Base-by-base conservation (phyloP, 1,140 invertebrate genomes). In the Armadillidium nasatum region DNA sequence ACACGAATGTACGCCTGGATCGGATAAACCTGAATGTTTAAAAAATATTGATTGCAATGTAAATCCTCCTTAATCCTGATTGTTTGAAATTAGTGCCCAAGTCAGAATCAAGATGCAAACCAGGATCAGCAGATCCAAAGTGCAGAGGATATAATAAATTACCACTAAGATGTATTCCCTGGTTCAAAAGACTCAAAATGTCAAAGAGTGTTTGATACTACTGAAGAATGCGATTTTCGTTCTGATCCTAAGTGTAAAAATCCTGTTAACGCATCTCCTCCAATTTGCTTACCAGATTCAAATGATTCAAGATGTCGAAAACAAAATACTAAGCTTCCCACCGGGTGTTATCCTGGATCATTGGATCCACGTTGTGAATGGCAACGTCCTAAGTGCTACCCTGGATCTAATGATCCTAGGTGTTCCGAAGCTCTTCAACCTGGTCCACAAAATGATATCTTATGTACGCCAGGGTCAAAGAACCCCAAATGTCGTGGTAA, bases 291-390 rank as follows among this genome's bases (percentile, higher is more conserved):
- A 11, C 68, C 67, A 22, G 75, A 69, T 19, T 71, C 69, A 44
- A 81, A 22, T 46, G 81, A 82, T 71, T 71, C 78, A 23, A 78
- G 75, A 44, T 81, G 77, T 70, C 71, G 33, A n/a, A 73, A 71
- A 19, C 54, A 43, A 43, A 33, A 43, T 22, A 50, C 71, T 23
- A 77, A 70, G 13, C 44, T 13, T 11, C 67, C 23, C 19, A 71
- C 45, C 13, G 69, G 13, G 11, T 72, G 76, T 72, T 78, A 22
- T 71, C 69, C 23, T 46, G 72, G 74, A 21, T 79, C 79, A 19
- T 45, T n/a, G 3, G 77, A 79, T 71, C 77, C 76, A 45, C 46
- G 71, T 4, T 80, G 77, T 45, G 44, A n/a, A n/a, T n/a, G n/a
- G n/a, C 45, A 69, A 11, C 71, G 66, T 68, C 71, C 72, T 44